Evolutionary conservation across 2,888 invertebrate genomes (phyloP).

Genomic region (Cheilosia soror): DNA sequence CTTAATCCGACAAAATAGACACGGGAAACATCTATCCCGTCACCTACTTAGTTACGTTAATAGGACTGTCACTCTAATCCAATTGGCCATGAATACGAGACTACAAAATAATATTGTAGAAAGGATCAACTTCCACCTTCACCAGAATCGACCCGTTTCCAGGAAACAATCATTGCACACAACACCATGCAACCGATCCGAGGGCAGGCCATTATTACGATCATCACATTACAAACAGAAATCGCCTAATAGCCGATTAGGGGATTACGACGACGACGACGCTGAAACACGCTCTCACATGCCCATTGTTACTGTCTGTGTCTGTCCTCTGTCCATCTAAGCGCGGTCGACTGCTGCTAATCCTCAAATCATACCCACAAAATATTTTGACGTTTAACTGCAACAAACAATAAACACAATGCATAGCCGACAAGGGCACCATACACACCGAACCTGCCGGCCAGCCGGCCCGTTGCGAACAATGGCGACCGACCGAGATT

Average conservation of each 20-base stretch:
- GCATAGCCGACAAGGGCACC: conserved; percentile 47
- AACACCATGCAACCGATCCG: conserved; percentile 40
- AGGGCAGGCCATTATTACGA: conserved; percentile 30
- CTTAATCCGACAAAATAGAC: conserved; percentile 47
- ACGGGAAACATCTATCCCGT: conserved; percentile 33
- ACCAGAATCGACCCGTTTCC: conserved; percentile 13
- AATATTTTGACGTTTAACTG: conserved; percentile 75
- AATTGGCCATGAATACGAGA: conserved; percentile 40
- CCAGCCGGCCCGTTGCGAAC: no score
- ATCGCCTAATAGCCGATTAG: conserved; percentile 75
- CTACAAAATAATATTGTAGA: neutral
- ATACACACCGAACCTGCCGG: neutral
- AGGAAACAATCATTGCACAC: conserved; percentile 56
- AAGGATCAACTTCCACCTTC: conserved; percentile 12
- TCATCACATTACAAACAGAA: conserved; percentile 64
- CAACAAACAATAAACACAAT: conserved; percentile 71
- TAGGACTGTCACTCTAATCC: conserved; percentile 35
- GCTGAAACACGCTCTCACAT: conserved; percentile 56
- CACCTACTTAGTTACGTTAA: conserved; percentile 39
- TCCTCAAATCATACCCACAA: conserved; percentile 70
- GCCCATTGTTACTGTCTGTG: conserved; percentile 46
- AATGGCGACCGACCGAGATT: conserved; percentile 54
- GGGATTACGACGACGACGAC: conserved; percentile 72
- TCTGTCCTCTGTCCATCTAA: conserved; percentile 47
- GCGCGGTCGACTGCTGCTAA: conserved; percentile 51